Conservation (phyloP, 2,888 invertebrate species). For the Tinea pellionella region DNA sequence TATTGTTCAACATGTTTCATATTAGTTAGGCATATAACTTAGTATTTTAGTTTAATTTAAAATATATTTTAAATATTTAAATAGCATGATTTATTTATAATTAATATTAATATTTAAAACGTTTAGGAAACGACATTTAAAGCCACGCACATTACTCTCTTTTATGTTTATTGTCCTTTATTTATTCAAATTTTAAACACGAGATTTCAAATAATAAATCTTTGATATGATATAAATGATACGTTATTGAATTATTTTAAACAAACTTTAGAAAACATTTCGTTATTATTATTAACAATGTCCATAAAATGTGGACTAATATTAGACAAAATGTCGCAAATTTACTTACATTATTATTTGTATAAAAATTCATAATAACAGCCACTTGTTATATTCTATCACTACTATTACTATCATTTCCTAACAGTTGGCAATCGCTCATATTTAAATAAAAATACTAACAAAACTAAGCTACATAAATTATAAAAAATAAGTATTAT, state of each 20-base stretch:
- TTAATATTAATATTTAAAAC: neutral
- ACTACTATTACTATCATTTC: neutral
- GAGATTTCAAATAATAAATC: neutral
- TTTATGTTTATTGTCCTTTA: neutral
- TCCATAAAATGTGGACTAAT: neutral
- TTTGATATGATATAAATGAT: constrained; percentile 50
- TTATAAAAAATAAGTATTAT: neutral
- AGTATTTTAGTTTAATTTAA: too few species aligned
- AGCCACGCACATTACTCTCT: neutral
- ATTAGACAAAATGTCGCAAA: constrained; percentile 8
- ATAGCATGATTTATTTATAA: neutral
- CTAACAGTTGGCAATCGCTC: neutral
- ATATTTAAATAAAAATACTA: constrained; percentile 1
- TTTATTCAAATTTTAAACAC: neutral
- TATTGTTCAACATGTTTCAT: neutral
- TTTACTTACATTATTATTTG: neutral
- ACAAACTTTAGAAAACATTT: neutral
- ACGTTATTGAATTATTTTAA: constrained; percentile 17
- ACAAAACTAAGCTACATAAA: neutral
- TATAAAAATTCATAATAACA: constrained; percentile 41
- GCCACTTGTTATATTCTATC: constrained; percentile 29
- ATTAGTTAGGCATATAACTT: too few species aligned
- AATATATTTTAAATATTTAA: neutral
- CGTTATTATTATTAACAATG: neutral
- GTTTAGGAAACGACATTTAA: neutral